Conservation (phyloP, 2,888 invertebrate genomes). For the Alloscopus bannaensis region DNA sequence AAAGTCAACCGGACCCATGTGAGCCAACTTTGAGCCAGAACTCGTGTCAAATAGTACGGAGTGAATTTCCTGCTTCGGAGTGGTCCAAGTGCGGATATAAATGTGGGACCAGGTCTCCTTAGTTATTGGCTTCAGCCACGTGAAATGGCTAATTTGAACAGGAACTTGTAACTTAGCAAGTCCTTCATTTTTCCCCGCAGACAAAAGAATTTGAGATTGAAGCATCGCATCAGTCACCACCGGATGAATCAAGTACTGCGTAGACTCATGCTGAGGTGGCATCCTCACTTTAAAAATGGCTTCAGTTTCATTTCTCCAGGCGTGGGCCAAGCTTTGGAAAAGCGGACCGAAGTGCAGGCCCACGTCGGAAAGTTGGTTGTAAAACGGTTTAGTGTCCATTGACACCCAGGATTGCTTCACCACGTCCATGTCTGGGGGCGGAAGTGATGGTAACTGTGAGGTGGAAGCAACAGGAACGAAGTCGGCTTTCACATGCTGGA, state of each 20-base stretch:
- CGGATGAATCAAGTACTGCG: constrained; percentile 29
- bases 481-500: not conserved
- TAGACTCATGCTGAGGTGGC: not conserved
- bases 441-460: not conserved
- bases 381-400: constrained; percentile 5
- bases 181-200: too few relatives aligned
- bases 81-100: too few relatives aligned
- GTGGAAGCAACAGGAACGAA: not conserved
- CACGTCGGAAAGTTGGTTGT: constrained; percentile 31
- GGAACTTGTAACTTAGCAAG: too few relatives aligned
- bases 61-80: too few relatives aligned
- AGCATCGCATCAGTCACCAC: constrained; percentile 20
- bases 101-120: too few relatives aligned
- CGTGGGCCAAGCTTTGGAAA: constrained; percentile 14
- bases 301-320: not conserved
- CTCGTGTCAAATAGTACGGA: too few relatives aligned
- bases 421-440: too few relatives aligned
- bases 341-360: constrained; percentile 52
- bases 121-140: too few relatives aligned
- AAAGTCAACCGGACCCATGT: constrained; percentile 29
- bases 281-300: constrained; percentile 13
- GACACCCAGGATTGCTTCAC: constrained; percentile 23
- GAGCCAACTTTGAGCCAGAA: too few relatives aligned
- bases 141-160: too few relatives aligned
- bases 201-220: too few relatives aligned